Evolutionary conservation across 2,888 invertebrate genomes (phyloP).

Genomic region (Lasiommata megera): DNA sequence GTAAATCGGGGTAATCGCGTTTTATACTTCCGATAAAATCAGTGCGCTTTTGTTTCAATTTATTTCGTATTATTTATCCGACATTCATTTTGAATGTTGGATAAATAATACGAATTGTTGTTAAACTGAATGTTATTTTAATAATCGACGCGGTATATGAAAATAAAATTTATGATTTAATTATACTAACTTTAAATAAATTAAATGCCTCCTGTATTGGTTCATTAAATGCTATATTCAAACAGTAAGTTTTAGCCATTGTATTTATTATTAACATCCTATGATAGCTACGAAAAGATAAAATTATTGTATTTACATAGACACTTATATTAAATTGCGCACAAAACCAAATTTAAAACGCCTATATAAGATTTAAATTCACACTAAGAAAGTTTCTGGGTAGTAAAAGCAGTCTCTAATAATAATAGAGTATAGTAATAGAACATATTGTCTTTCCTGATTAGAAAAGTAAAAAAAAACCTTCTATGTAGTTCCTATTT

Average conservation of each 20-base stretch:
- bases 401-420: background rate
- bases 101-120: background rate
- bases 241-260: background rate
- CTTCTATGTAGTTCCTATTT: conserved; percentile 51
- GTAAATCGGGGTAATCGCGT: conserved; percentile 45
- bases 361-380: background rate
- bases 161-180: background rate
- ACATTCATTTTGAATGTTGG: background rate
- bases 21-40: conserved; percentile 52
- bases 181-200: background rate
- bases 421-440: background rate
- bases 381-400: background rate
- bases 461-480: conserved; percentile 22
- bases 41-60: conserved; percentile 15
- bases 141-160: background rate
- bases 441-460: background rate
- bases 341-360: conserved; percentile 20
- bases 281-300: background rate
- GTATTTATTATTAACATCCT: background rate
- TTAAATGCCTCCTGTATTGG: background rate
- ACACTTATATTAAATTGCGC: conserved; percentile 10
- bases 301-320: conserved; percentile 7
- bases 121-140: background rate
- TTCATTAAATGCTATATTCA: background rate
- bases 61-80: too few relatives aligned